A percentile compares a stretch with the other conserved stretches of the same genome.
phyloP scores from a whole-genome alignment of 2,113 vertebrate genomes.

The Carassius auratus region DNA sequence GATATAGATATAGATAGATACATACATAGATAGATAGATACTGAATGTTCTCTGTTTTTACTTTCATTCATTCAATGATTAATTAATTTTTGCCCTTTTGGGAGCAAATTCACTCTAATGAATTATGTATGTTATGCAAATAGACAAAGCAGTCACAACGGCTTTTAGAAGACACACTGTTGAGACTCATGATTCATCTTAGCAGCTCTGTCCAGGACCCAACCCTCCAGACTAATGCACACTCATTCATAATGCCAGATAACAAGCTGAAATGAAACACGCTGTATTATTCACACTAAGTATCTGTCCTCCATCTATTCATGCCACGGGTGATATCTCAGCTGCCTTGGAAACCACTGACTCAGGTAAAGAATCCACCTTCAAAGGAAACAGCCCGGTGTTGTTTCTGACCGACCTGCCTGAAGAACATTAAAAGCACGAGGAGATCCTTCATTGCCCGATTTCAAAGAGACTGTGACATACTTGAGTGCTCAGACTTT shows the following conservation, averaged over 20 bases:
- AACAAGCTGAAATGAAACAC: constrained; percentile 33
- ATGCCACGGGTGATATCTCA: neutral
- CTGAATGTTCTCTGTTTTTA: neutral
- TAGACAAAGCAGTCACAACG: constrained; percentile 22
- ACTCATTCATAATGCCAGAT: constrained; percentile 35
- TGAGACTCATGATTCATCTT: constrained; percentile 32
- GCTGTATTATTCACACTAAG: neutral
- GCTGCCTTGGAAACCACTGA: constrained; percentile 31
- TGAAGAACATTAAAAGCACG: constrained; percentile 21
- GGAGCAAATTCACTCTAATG: constrained; percentile 14
- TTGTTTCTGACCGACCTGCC: constrained; percentile 27
- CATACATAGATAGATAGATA: neutral
- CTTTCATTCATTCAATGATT: constrained; percentile 11
- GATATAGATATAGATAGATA: neutral
- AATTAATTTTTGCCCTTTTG: constrained; percentile 24
- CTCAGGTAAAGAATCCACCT: constrained; percentile 37
- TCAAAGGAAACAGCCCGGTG: constrained; percentile 10
- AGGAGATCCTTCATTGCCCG: constrained; percentile 28
- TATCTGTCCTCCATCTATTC: constrained; percentile 22
- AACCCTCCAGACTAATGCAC: constrained; percentile 13
- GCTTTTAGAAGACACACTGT: constrained; percentile 3
- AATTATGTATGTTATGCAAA: constrained; percentile 31
- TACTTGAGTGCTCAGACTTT: constrained; percentile 27
- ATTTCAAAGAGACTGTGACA: constrained; percentile 38
- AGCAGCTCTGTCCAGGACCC: constrained; percentile 19